Base-by-base conservation (phyloP, 2,113 vertebrate species). In the Nymphicus hollandicus region DNA sequence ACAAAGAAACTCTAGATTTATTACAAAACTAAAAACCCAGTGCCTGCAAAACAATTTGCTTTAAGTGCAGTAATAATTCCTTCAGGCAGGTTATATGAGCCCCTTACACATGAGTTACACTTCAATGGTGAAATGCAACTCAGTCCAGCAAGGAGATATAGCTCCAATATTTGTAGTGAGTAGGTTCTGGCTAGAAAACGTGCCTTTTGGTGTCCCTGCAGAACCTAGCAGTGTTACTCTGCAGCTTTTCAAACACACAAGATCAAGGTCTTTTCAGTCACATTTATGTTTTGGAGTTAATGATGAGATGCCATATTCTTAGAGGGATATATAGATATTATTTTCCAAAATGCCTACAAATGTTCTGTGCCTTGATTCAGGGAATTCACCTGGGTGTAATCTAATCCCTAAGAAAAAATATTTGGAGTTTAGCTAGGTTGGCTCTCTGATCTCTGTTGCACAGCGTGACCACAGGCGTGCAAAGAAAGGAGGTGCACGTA, bases 1-100 rank as follows among this genome's bases (percentile, higher is more conserved):
- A 69, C 65, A 70, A 82, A 87, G 63, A 61, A 93, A 53, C 12
- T 55, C 37, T 33, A 25, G 50, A 88, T 97, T 93, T 94, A 89
- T 50, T 61, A 35, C 71, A 77, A 66, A 91, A 39, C 53, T 53
- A 61, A 77, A 93, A 88, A 4, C 28, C 63, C 49, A 49, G 41
- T 56, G 41, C 63, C 81, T 93, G 66, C 68, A 85, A 80, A 94
- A 56, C 66, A 87, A 72, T 70, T 76, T 81, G 43, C 55, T 88
- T 78, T 80, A 89, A 77, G 44, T 70, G 43, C 4, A 6, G 58
- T 24, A 88, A 81, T 93, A 88, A 96, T 86, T 94, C 89, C 85
- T 81, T 37, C 37, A 73, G 91, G 74, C 93, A 96, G 70, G 58
- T 53, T 82, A 65, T 81, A 69, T 6, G 11, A 81, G 76, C 49